Conservation (phyloP, 2,797 vertebrate genomes). For the Chelon labrosus region DNA sequence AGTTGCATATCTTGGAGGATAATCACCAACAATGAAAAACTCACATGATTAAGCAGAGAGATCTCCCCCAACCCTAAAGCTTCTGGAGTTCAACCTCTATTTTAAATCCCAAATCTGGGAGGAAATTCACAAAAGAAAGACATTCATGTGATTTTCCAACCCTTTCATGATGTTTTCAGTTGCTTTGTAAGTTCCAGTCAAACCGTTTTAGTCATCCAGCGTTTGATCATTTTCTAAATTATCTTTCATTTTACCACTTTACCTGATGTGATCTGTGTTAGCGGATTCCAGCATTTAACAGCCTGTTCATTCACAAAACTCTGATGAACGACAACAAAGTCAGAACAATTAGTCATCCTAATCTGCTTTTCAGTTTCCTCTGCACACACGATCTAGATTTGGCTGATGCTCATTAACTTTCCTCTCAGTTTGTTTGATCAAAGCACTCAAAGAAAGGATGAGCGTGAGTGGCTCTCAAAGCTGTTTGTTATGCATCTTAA, state of each 20-base stretch:
- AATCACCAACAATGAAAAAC: conserved; percentile 29
- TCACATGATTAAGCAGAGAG: conserved; percentile 17
- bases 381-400: conserved; percentile 18
- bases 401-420: conserved; percentile 11
- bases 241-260: background rate
- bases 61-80: background rate
- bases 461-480: background rate
- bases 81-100: conserved; percentile 4
- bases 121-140: conserved; percentile 19
- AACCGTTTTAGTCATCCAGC: background rate
- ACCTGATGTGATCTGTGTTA: background rate
- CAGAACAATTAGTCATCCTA: conserved; percentile 7
- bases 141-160: background rate
- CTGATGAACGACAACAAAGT: conserved; percentile 4
- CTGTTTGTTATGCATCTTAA: conserved; percentile 5
- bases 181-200: background rate
- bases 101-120: conserved; percentile 18
- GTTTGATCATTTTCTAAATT: background rate
- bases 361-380: conserved; percentile 1
- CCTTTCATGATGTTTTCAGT: background rate
- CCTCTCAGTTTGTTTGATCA: conserved; percentile 30
- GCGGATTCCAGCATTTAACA: background rate
- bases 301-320: conserved; percentile 4
- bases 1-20: conserved; percentile 17
- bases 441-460: conserved; percentile 5